These are phyloP conservation scores for Hofmannophila pseudospretella DNA, from an alignment of 2,888 invertebrate genomes.

Conservation along the genomic window DNA sequence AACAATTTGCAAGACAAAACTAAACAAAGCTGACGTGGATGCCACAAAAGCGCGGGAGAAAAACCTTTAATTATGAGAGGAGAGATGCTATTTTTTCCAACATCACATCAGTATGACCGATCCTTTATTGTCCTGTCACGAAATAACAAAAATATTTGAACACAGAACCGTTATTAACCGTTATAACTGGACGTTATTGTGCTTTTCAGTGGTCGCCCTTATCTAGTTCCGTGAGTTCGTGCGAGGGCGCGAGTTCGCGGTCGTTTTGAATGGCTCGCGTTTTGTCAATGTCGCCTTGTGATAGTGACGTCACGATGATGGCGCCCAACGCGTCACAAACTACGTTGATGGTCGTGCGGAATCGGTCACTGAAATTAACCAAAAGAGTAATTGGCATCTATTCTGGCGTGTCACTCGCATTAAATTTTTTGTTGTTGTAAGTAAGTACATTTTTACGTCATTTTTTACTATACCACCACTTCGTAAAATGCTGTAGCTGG, in stretches of 20 bases:
- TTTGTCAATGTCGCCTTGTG: conserved; percentile 82
- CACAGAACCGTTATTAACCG: conserved; percentile 31
- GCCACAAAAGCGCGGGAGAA: too few relatives aligned
- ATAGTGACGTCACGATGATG: conserved; percentile 91
- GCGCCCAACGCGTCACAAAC: conserved; percentile 97
- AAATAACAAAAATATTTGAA: conserved; percentile 43
- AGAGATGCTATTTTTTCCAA: too few relatives aligned
- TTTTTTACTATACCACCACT: too few relatives aligned
- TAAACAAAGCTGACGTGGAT: too few relatives aligned
- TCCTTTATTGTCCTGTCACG: conserved; percentile 25
- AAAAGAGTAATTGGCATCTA: too few relatives aligned
- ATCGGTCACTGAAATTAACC: conserved; percentile 83
- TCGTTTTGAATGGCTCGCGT: conserved; percentile 59
- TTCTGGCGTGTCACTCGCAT: too few relatives aligned
- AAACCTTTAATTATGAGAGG: too few relatives aligned
- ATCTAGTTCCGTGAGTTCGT: conserved; percentile 82
- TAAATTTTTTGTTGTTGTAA: too few relatives aligned
- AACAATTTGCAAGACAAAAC: too few relatives aligned
- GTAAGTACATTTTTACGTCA: too few relatives aligned
- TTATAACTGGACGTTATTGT: conserved; percentile 13
- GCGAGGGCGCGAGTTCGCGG: conserved; percentile 72
- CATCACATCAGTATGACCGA: conserved; percentile 9
- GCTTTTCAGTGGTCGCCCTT: conserved; percentile 61
- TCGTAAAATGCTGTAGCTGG: too few relatives aligned
- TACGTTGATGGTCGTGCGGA: conserved; percentile 94